Percentiles rank a stretch among this genome's conserved stretches.
These are phyloP conservation scores for Lontra canadensis DNA, from an alignment of 2,113 vertebrate genomes.

Conservation along the genomic window DNA sequence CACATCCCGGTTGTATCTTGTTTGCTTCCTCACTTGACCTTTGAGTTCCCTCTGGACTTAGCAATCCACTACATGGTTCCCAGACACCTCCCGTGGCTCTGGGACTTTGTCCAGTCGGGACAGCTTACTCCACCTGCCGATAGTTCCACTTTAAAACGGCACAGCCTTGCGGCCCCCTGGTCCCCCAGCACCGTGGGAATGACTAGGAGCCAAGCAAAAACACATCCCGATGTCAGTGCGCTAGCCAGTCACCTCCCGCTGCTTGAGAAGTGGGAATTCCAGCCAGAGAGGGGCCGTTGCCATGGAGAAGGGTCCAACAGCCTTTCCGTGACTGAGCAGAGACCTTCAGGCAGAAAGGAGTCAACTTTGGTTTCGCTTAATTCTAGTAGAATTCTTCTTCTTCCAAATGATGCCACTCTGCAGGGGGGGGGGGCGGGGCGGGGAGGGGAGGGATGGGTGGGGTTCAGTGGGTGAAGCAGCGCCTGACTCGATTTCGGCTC, in stretches of 20 bases:
- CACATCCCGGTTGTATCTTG: neutral
- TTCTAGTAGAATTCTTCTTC: neutral
- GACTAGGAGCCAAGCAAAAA: neutral
- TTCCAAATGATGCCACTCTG: neutral
- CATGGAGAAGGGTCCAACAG: rapidly evolving
- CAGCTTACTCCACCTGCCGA: neutral
- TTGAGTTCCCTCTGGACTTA: neutral
- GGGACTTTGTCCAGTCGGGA: neutral
- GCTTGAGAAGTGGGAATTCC: neutral
- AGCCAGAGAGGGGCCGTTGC: neutral
- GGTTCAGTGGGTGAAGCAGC: neutral
- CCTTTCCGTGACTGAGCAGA: neutral
- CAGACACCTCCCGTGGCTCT: neutral
- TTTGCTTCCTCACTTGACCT: neutral
- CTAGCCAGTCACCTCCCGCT: neutral
- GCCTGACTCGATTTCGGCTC: neutral
- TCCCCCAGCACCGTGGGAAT: neutral
- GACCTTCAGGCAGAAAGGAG: too few species aligned
- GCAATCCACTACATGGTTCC: neutral
- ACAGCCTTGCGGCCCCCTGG: neutral
- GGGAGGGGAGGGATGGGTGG: too few species aligned
- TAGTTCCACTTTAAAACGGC: neutral
- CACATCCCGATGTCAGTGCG: rapidly evolving
- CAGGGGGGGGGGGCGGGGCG: neutral
- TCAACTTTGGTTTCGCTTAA: neutral